Evolutionary conservation across 2,113 vertebrate genomes (phyloP), one percentile per base, ranked within the genome.

Genomic region (Oxygymnocypris stewartii): DNA sequence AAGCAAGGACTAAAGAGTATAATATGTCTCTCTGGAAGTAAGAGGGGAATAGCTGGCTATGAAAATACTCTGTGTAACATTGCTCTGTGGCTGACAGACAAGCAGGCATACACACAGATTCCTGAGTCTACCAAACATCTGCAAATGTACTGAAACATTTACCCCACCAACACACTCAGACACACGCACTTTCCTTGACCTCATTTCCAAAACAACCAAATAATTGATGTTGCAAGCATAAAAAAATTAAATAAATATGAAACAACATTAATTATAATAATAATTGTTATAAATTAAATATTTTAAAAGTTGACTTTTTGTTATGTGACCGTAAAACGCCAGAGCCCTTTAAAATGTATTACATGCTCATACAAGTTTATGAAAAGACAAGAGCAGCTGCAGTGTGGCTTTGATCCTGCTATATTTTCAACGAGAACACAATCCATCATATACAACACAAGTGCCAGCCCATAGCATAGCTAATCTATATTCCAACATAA

Each of bases 361-460:
- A 57, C 31, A 57, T 59, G 69, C 69, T 74, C 69, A 54, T 57
- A 16, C 28, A 74, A 28, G 81, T 42, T 84, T 18, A 74, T 54
- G 49, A 84, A 74, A 84, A 37, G 82, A 74, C 82, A 59, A 37
- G 67, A 42, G 67, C 82, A 84, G 82, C 67, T 84, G 82, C 82
- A 82, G 44, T 49, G 71, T 82, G 61, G 16, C 81, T 83, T 83
- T 73, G 49, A 84, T 84, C 67, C 23, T 74, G 69, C 35, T 84
- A n/a, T 73, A n/a, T n/a, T 71, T 84, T 59, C 49, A 59, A 84
- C 74, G 67, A 74, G 49, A 69, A 25, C 63, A 25, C 49, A 40
- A 57, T 84, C 35, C 49, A 42, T 84, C 67, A 84, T 40, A 59
- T 28, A 73, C 42, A 14, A 3, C 44, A 42, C 47, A n/a, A 59